Evolutionary conservation across 2,113 vertebrate genomes (phyloP).

Genomic region (Poicephalus gulielmi): DNA sequence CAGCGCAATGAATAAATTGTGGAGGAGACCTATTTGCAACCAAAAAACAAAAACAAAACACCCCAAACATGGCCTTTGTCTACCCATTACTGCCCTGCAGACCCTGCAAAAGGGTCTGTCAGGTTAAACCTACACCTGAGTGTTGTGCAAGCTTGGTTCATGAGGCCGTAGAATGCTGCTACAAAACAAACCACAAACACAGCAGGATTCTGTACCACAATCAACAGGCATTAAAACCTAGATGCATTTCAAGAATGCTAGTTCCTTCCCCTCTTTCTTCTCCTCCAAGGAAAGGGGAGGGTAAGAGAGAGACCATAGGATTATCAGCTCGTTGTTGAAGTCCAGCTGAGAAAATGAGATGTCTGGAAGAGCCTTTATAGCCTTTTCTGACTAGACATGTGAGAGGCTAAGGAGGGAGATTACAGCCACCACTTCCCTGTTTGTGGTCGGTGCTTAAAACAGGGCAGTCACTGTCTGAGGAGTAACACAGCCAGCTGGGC

Average conservation of each 20-base stretch:
- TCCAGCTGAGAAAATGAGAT: not conserved
- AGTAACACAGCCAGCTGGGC: not conserved
- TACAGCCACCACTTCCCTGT: accelerated
- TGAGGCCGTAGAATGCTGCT: not conserved
- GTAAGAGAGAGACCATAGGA: not conserved
- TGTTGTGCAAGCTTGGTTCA: not conserved
- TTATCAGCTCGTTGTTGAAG: not conserved
- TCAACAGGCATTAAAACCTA: not conserved
- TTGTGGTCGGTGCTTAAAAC: not conserved
- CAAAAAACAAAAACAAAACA: not conserved
- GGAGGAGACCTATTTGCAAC: not conserved
- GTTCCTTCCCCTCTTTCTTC: not conserved
- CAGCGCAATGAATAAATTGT: not conserved
- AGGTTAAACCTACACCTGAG: not conserved
- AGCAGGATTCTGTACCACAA: not conserved
- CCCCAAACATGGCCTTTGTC: not conserved
- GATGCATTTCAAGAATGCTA: not conserved
- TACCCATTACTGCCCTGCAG: not conserved
- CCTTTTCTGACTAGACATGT: not conserved
- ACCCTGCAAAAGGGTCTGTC: not conserved
- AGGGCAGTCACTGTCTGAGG: not conserved
- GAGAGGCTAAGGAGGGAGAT: not conserved
- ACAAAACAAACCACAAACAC: not conserved
- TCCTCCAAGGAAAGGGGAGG: not conserved
- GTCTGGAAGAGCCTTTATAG: not conserved